Evolutionary conservation across 2,888 invertebrate genomes (phyloP).

Genomic region (Octonoba sinensis): DNA sequence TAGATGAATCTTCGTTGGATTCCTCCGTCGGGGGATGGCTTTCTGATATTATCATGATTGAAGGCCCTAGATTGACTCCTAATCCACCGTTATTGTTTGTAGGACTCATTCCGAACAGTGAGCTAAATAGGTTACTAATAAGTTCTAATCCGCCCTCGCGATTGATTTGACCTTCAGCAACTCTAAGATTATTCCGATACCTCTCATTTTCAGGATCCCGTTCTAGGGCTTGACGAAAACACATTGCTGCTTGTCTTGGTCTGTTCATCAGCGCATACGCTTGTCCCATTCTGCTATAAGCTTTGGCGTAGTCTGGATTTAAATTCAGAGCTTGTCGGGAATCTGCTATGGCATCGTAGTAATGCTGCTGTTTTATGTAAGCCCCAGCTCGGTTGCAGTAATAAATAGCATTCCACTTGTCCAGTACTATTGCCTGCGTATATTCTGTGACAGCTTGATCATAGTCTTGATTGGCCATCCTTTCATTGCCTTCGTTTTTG

Average conservation of each 20-base stretch:
- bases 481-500: slow-evolving; percentile 71
- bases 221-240: slow-evolving; percentile 34
- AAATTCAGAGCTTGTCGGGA: slow-evolving; percentile 89
- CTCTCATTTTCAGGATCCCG: slow-evolving; percentile 36
- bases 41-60: slow-evolving; percentile 3
- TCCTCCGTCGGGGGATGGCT: background rate
- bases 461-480: slow-evolving; percentile 87
- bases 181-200: slow-evolving; percentile 29
- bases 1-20: background rate
- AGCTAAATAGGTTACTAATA: background rate
- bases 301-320: slow-evolving; percentile 93
- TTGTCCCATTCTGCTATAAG: slow-evolving; percentile 89
- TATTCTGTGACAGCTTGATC: slow-evolving; percentile 74
- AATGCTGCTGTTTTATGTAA: slow-evolving; percentile 87
- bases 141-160: background rate
- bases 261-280: slow-evolving; percentile 60
- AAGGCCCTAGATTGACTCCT: background rate
- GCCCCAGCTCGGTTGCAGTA: slow-evolving; percentile 98
- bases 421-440: slow-evolving; percentile 86
- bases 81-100: background rate
- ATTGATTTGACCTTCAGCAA: slow-evolving; percentile 19
- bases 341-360: slow-evolving; percentile 87
- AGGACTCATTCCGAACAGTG: background rate
- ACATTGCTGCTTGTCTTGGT: slow-evolving; percentile 26
- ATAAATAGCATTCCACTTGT: slow-evolving; percentile 91